Evolutionary conservation across 35 echinoderm and acorn worm genomes (phyloP).

Genomic region (Apostichopus californicus): DNA sequence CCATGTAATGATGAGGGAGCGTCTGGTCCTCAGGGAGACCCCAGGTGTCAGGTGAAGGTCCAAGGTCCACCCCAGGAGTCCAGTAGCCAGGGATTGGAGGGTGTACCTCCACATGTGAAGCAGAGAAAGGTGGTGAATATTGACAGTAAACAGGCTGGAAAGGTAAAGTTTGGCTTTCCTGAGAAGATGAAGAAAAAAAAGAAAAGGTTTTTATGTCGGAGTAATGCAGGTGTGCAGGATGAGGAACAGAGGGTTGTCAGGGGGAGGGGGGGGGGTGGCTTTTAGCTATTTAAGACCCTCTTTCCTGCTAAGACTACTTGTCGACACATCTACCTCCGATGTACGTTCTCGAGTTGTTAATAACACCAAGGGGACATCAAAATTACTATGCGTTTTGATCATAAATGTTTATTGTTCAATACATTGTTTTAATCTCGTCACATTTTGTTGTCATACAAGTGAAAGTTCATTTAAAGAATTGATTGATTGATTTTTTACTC

Average conservation of each 20-base stretch:
- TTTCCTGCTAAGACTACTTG: neutral
- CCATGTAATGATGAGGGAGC: neutral
- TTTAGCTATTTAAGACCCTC: no score
- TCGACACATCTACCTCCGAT: no score
- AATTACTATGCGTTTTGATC: no score
- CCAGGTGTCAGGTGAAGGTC: constrained; percentile 42
- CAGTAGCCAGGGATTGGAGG: constrained; percentile 1
- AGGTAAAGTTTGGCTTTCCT: neutral
- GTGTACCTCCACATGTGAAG: constrained; percentile 8
- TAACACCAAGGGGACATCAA: no score
- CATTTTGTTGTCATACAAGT: neutral
- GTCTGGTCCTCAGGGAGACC: constrained; percentile 8
- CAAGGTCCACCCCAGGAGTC: constrained; percentile 37
- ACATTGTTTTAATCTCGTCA: no score
- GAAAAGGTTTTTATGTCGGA: neutral
- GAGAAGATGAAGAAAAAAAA: neutral
- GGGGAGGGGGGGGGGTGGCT: no score
- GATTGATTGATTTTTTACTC: neutral
- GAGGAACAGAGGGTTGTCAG: no score
- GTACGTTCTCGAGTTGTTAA: no score
- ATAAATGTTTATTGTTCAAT: no score
- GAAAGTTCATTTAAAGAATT: neutral
- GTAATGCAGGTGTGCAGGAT: no score
- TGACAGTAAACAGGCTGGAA: neutral
- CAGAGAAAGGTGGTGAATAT: constrained; percentile 22